Conservation (phyloP, 35 echinoderm and acorn worm genomes). For the Apostichopus californicus region DNA sequence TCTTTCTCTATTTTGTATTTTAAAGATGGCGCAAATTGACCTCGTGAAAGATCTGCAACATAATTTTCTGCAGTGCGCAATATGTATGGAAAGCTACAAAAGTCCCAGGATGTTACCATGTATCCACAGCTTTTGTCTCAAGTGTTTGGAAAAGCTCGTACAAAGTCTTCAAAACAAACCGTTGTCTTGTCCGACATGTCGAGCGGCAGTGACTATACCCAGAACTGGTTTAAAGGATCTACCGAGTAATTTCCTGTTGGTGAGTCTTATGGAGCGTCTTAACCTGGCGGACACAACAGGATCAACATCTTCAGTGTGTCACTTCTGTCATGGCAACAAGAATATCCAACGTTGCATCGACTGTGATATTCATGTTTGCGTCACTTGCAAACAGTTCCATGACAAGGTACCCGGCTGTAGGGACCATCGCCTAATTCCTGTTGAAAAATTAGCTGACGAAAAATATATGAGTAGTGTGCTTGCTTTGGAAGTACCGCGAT, state of each 20-base stretch:
- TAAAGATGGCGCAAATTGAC: not conserved
- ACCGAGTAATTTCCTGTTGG: too few relatives aligned
- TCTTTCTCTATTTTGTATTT: not conserved
- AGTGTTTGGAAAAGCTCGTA: constrained; percentile 5
- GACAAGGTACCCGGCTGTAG: not conserved
- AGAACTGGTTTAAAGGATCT: too few relatives aligned
- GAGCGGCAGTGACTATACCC: too few relatives aligned
- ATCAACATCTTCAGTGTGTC: not conserved
- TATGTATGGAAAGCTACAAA: not conserved
- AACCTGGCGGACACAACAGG: not conserved
- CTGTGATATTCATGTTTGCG: constrained; percentile 31
- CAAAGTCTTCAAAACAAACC: not conserved
- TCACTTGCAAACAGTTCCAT: not conserved
- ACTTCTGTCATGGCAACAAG: not conserved
- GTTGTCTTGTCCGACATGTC: not conserved
- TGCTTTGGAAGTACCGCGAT: too few relatives aligned
- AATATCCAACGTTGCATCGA: not conserved
- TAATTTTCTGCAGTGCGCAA: not conserved
- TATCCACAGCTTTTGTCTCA: constrained; percentile 33
- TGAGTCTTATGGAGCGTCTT: not conserved
- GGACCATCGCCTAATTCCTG: too few relatives aligned
- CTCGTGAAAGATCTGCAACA: not conserved
- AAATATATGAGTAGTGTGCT: too few relatives aligned
- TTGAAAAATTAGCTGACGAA: too few relatives aligned
- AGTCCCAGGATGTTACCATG: constrained; percentile 44